Base-by-base conservation (phyloP, 2,797 vertebrate species). In the Poeciliopsis presidionis region DNA sequence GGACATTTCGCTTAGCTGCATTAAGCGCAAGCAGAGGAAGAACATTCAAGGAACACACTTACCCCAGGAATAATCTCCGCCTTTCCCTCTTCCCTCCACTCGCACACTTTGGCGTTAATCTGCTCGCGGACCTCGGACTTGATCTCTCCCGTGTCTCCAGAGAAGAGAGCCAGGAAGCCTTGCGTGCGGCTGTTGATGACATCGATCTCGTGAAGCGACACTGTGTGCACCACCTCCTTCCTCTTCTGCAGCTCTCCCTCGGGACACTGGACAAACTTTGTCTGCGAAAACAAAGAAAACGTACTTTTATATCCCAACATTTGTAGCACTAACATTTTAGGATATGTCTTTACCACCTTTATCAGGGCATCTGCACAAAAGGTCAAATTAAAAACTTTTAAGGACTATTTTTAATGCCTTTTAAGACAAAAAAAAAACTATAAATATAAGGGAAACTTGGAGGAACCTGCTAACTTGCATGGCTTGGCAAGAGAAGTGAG, bases 101-200 rank as follows among this genome's bases (percentile, higher is more conserved):
- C 97, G 0, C 97, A 98, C 81, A 99, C 98, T 89, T 99, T 99
- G 82, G 97, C 97, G 2, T 99, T 99, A 88, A 99, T 99, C 94
- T 99, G 98, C 87, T 99, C 98, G 0, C 97, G 96, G 46, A 99
- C 97, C 85, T 99, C 98, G 0, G 97, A 96, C 90, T 98, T 98
- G 85, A 98, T 99, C 92, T 98, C 98, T 6, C 97, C 97, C 0
- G 97, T 98, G 94, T 99, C 98, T 30, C 98, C 97, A 0, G 97
- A 98, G 91, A 99, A 99, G 0, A 99, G 96, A 0, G 98, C 98
- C 25, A 99, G 94, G 92, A 99, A 99, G 82, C 98, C 98, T 90
- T 99, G 98, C 0, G 98, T 99, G 72, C 98, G 96, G 79, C 97
- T 98, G 94, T 99, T 99, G 91, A 99, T 99, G 90, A 99, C 98